Base-by-base conservation (phyloP, 2,888 invertebrate genomes). In the Aphidius colemani region DNA sequence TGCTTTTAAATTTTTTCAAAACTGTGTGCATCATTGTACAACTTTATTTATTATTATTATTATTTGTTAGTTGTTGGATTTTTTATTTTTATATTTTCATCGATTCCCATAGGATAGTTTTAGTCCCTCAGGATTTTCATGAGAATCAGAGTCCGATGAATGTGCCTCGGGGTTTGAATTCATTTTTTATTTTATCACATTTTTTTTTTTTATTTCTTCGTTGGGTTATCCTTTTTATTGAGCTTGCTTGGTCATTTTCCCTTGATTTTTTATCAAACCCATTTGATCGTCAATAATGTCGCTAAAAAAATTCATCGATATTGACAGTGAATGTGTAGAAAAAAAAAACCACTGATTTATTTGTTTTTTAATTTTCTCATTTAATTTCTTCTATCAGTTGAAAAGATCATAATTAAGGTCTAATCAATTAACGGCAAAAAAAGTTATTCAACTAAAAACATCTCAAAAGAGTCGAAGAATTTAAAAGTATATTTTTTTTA, bases 131-230 rank as follows among this genome's bases (percentile, higher is more conserved):
- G 30, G 30, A 30, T 30, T 30, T 30, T 13, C 30, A n/a, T 7
- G 53, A 53, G 53, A 53, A 59, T 59, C 59, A 41, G 7, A 8
- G 46, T 59, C 39, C 46, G 49, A 30, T 53, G 30, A 30, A 51
- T n/a, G 7, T n/a, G 39, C 49, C 46, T 59, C 59, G 45, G 45
- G 45, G 30, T 48, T 9, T 39, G 30, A 59, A 30, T 59, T 49
- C n/a, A 18, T 18, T 30, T 13, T 40, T 53, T 39, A 6, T 51
- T 51, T 51, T 39, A 30, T 39, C 51, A 9, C 18, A 7, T 6
- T 8, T 30, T 51, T 10, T 13, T 13, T 30, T 30, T 48, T 7
- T 13, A 48, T 13, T 48, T 13, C 11, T 7, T 48, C 48, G 11
- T 48, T n/a, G 11, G 11, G 13, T 18, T n/a, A 48, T 46, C 11